These are phyloP conservation scores for Marmota monax DNA, from an alignment of 2,113 vertebrate genomes.

Conservation along the genomic window DNA sequence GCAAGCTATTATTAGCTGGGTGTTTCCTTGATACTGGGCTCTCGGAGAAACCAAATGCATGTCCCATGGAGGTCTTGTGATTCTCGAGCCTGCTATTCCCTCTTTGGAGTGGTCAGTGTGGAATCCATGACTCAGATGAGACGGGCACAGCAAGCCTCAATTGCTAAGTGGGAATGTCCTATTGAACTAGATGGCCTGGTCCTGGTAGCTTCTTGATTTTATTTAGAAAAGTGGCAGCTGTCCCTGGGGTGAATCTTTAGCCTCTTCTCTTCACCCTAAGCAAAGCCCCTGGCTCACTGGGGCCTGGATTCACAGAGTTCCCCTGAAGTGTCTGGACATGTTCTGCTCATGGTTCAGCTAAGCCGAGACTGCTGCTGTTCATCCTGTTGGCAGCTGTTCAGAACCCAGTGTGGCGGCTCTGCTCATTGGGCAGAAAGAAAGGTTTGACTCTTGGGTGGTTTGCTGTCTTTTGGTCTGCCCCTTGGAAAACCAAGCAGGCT, in stretches of 20 bases:
- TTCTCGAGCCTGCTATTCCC: background rate
- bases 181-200: background rate
- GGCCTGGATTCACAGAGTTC: background rate
- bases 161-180: background rate
- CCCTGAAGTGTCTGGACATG: too few species aligned
- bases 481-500: background rate
- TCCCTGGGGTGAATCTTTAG: background rate
- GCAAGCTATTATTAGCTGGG: background rate
- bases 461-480: background rate
- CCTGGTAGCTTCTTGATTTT: background rate
- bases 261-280: background rate
- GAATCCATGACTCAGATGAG: background rate
- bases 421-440: background rate
- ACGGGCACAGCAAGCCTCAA: rapidly evolving
- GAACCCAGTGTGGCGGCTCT: background rate
- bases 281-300: background rate
- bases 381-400: background rate
- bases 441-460: background rate
- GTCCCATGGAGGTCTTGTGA: background rate
- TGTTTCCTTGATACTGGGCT: background rate
- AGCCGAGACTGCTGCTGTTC: background rate
- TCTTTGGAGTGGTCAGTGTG: background rate
- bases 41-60: background rate
- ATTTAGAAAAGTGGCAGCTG: background rate
- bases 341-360: background rate